A percentile compares a stretch with the other conserved stretches of the same genome.
These are phyloP conservation scores for Tympanoctomys barrerae DNA, from an alignment of 2,797 vertebrate species.

Conservation along the genomic window DNA sequence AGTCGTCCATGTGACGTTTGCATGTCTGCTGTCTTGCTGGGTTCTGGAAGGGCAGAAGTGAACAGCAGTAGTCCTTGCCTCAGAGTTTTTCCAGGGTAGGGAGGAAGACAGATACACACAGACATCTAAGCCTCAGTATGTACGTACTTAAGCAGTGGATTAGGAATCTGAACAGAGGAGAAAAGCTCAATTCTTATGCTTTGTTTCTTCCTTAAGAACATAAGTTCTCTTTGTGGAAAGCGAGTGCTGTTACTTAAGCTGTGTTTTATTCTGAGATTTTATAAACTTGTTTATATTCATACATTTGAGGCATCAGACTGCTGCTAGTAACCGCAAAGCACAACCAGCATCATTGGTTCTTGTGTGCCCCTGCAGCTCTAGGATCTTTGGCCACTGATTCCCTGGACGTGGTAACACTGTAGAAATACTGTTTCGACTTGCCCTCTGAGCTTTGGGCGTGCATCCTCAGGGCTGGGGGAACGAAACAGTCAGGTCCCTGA, in stretches of 20 bases:
- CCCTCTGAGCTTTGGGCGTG: neutral
- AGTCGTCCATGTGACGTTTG: neutral
- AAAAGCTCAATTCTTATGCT: neutral
- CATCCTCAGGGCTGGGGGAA: neutral
- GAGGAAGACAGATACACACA: neutral
- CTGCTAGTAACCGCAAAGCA: neutral
- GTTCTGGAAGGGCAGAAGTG: neutral
- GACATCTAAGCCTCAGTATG: neutral
- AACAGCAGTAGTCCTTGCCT: neutral
- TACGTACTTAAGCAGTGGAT: neutral
- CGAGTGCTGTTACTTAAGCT: neutral
- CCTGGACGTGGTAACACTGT: neutral
- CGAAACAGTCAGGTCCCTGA: neutral
- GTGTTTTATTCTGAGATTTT: neutral
- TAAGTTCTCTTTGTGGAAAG: neutral
- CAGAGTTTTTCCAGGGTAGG: neutral
- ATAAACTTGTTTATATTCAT: constrained; percentile 24
- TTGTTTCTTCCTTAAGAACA: constrained; percentile 14
- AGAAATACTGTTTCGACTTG: neutral
- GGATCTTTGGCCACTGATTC: neutral
- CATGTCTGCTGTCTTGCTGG: neutral
- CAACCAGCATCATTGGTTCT: neutral
- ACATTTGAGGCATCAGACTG: neutral
- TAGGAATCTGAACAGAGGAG: neutral
- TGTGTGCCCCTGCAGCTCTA: too few species aligned